Evolutionary conservation across 2,797 vertebrate genomes (phyloP), one percentile per base, ranked within the genome.

Genomic region (Gastrophryne carolinensis): DNA sequence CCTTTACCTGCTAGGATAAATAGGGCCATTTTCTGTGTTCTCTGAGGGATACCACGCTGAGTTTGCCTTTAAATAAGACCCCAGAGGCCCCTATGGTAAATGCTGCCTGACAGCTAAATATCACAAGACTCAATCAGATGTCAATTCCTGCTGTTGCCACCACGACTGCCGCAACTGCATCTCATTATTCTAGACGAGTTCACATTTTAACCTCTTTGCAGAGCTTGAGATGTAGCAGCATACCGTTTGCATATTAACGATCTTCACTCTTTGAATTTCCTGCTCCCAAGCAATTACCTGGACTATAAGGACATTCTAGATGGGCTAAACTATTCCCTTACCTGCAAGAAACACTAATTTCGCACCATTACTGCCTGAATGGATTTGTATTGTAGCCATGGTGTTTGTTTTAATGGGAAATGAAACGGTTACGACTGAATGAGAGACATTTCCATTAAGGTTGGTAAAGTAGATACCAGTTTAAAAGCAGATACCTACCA

Each of bases 401-500:
- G 9, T 30, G 37, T 17, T 6, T 3, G 6, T 27, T 66, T 75
- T 68, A 75, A 53, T 35, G 66, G 23, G 54, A 49, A 52, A 39
- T 23, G 17, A 68, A 74, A 75, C 69, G 1, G 52, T 78, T 44
- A 49, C 72, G 53, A 58, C 34, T 19, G 49, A 79, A 61, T 47
- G 56, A 30, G 12, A 80, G 71, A 68, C 76, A 24, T 50, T 17
- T 52, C 12, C 58, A 54, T 4, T 58, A 21, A 47, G 35, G 37
- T 12, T 23, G 19, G 21, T 13, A 21, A 21, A 41, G 26, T 68
- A 68, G 3, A 37, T 21, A 35, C 19, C 57, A 66, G 47, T 21
- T 4, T 11, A 2, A 47, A 57, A 66, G 1, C 50, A 50, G 58
- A 34, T 32, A 8, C 75, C 7, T 78, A 99, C 98, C 95, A 99